Conservation (phyloP, 2,113 vertebrate species). For the Sylvia atricapilla region DNA sequence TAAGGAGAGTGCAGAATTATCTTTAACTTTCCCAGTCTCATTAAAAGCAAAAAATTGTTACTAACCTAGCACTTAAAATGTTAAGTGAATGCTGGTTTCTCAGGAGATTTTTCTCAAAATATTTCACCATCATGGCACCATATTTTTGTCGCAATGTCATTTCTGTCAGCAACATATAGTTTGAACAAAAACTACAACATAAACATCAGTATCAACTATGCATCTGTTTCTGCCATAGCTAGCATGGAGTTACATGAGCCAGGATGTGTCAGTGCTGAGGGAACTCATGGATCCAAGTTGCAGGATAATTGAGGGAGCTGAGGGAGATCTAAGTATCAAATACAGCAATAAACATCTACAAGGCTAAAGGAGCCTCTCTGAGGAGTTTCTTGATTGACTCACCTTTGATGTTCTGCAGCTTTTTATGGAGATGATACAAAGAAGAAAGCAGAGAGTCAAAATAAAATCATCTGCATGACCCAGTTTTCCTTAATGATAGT, state of each 20-base stretch:
- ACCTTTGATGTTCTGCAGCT: neutral
- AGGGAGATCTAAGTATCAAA: neutral
- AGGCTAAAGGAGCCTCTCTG: neutral
- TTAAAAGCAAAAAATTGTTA: neutral
- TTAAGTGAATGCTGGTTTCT: neutral
- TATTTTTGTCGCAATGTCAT: neutral
- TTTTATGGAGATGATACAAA: neutral
- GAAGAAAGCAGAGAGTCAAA: neutral
- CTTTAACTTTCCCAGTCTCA: neutral
- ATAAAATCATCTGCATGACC: neutral
- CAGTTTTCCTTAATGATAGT: neutral
- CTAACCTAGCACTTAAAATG: neutral
- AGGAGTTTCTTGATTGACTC: neutral
- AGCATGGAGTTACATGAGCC: fast-evolving
- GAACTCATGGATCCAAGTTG: neutral
- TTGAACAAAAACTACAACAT: neutral
- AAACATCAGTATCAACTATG: neutral
- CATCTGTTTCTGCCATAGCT: neutral
- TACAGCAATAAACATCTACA: neutral
- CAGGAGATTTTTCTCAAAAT: neutral
- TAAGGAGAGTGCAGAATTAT: neutral
- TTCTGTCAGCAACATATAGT: neutral
- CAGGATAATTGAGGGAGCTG: neutral
- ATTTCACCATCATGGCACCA: neutral
- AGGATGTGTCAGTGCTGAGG: neutral